Percentiles rank a stretch among this genome's conserved stretches.
phyloP scores from a whole-genome alignment of 2,797 vertebrate species.

The Parauchenoglanis ngamensis region DNA sequence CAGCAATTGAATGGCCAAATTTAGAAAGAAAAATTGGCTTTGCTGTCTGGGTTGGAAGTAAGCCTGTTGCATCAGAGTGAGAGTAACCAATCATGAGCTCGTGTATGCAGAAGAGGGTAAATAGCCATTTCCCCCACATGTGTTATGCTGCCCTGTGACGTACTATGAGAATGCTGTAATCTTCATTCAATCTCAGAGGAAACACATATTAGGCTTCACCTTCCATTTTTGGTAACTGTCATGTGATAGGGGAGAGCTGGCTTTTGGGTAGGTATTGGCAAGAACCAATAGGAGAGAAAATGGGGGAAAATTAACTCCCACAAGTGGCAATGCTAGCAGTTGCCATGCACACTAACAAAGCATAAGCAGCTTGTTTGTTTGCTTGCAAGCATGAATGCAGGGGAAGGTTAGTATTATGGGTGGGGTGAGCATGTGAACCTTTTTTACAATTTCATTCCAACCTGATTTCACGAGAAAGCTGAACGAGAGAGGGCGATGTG shows the following conservation, averaged over 20 bases:
- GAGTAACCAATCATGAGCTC: background rate
- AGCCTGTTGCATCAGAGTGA: background rate
- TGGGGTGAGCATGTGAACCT: background rate
- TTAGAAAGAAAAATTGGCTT: background rate
- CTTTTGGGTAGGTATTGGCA: background rate
- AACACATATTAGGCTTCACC: background rate
- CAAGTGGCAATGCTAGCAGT: background rate
- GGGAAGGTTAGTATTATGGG: background rate
- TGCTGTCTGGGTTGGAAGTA: background rate
- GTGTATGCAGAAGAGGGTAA: background rate
- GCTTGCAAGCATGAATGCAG: background rate
- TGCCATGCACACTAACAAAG: background rate
- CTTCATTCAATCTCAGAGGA: background rate
- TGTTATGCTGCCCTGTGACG: background rate
- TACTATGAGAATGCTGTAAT: background rate
- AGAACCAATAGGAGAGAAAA: background rate
- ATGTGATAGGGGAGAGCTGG: background rate
- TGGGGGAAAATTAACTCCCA: background rate
- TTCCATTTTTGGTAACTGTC: background rate
- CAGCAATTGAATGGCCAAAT: background rate
- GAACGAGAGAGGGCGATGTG: background rate
- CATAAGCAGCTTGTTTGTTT: background rate
- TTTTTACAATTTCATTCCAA: background rate
- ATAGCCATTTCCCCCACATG: background rate
- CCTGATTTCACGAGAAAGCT: background rate